Percentiles rank a stretch among this genome's conserved stretches.
Conservation (phyloP, 1,140 invertebrate genomes). For the Coelopa frigida region DNA sequence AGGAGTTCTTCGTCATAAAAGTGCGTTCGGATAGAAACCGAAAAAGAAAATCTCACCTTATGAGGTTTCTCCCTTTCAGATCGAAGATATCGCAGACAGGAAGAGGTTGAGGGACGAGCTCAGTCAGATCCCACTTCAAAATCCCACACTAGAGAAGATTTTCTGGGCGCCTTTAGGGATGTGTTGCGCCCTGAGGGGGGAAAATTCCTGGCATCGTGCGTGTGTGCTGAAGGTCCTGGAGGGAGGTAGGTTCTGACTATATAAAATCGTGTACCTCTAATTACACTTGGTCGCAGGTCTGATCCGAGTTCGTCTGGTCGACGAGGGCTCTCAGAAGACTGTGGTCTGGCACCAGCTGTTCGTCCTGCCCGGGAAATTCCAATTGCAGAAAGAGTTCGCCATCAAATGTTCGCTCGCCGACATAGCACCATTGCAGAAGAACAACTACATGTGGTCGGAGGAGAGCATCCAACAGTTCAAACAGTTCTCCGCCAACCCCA, state of each 20-base stretch:
- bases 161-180: conserved; percentile 21
- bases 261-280: not conserved
- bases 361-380: conserved; percentile 19
- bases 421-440: conserved; percentile 26
- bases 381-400: conserved; percentile 12
- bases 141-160: conserved; percentile 16
- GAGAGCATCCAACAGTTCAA: conserved; percentile 19
- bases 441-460: conserved; percentile 25
- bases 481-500: conserved; percentile 27
- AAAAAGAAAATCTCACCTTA: not conserved
- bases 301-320: conserved; percentile 26
- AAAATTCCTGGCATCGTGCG: conserved; percentile 27
- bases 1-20: conserved; percentile 15
- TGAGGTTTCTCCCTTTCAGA: not conserved
- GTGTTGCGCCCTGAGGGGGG: conserved; percentile 18
- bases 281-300: conserved; percentile 13
- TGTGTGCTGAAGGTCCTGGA: conserved; percentile 18
- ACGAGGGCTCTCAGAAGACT: conserved; percentile 20
- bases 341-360: conserved; percentile 24
- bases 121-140: not conserved
- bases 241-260: too few species aligned
- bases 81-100: conserved; percentile 2
- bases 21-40: conserved; percentile 3
- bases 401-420: conserved; percentile 28
- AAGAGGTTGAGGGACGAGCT: not conserved